Percentiles rank a stretch among this genome's conserved stretches.
These are phyloP conservation scores for Drosophila truncata DNA, from an alignment of 1,140 invertebrate species.

Conservation along the genomic window DNA sequence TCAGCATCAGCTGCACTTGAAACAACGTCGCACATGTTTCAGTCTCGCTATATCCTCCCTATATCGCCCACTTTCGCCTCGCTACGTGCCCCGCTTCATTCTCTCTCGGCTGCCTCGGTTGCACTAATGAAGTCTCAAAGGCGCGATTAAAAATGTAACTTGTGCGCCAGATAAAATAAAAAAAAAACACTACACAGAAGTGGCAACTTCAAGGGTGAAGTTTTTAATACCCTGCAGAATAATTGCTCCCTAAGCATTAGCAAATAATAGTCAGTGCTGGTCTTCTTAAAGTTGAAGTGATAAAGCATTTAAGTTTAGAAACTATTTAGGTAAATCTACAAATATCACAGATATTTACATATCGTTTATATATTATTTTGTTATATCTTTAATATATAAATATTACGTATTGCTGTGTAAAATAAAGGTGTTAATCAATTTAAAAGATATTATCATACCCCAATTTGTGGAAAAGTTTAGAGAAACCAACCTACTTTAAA, in stretches of 20 bases:
- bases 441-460: no score
- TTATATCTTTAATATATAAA: no score
- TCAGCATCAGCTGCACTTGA: constrained; percentile 69
- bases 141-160: constrained; percentile 84
- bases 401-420: not conserved
- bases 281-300: not conserved
- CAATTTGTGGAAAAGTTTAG: no score
- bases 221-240: constrained; percentile 43
- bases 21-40: constrained; percentile 67
- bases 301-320: not conserved
- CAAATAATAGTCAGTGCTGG: not conserved
- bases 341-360: no score
- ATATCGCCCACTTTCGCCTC: constrained; percentile 5
- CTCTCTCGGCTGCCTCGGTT: constrained; percentile 33
- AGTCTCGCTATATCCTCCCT: constrained; percentile 31
- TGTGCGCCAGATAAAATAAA: constrained; percentile 59
- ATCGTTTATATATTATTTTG: no score
- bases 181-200: constrained; percentile 36
- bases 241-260: constrained; percentile 21
- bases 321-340: not conserved
- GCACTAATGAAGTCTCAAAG: constrained; percentile 84
- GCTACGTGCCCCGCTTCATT: constrained; percentile 50
- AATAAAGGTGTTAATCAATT: not conserved
- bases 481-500: no score
- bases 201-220: constrained; percentile 32